Conservation (phyloP, 2,888 invertebrate genomes). For the Petrolisthes cinctipes region DNA sequence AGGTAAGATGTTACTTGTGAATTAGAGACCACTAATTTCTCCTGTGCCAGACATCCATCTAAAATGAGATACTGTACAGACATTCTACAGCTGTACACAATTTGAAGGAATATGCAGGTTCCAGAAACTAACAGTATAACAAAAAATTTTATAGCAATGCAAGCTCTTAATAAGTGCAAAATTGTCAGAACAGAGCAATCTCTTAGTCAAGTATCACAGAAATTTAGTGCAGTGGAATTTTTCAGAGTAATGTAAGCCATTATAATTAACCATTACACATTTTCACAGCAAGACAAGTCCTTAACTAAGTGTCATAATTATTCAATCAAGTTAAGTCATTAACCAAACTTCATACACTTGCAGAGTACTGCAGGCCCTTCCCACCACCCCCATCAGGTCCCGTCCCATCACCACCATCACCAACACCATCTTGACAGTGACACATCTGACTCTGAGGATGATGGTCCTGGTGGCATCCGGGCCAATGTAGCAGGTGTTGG, state of each 20-base stretch:
- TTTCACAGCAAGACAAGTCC: background rate
- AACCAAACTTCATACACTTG: background rate
- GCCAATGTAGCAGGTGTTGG: slow-evolving; percentile 16
- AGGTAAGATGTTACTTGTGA: background rate
- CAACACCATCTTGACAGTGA: slow-evolving; percentile 41
- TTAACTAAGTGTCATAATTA: background rate
- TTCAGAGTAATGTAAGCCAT: background rate
- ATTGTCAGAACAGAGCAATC: background rate
- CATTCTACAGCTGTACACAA: too few species aligned
- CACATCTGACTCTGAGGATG: slow-evolving; percentile 55
- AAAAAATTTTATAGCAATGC: background rate
- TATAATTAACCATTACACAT: background rate
- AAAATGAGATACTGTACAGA: too few species aligned
- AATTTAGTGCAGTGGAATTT: too few species aligned
- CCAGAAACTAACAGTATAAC: too few species aligned
- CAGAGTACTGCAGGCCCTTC: slow-evolving; percentile 45
- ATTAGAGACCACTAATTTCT: too few species aligned
- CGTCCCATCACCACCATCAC: background rate
- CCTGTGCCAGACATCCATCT: too few species aligned
- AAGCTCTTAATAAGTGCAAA: background rate
- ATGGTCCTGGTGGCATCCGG: slow-evolving; percentile 31
- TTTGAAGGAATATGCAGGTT: too few species aligned
- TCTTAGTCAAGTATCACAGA: background rate
- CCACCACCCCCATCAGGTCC: background rate
- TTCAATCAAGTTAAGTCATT: too few species aligned